Evolutionary conservation across 2,888 invertebrate species (phyloP).

Genomic region (Eupelmus urozonus): DNA sequence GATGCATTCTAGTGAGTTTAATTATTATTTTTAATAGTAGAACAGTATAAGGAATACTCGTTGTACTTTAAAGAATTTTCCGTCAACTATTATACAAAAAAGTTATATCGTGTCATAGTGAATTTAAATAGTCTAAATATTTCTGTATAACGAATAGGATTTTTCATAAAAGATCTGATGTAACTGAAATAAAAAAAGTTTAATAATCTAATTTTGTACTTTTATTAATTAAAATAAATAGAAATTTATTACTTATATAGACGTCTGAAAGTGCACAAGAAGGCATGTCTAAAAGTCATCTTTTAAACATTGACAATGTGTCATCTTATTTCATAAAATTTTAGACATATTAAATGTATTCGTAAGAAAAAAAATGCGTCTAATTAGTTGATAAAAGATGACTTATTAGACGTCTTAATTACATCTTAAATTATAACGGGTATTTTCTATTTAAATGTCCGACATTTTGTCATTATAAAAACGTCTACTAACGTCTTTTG

Average conservation of each 20-base stretch:
- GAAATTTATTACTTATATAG: constrained; percentile 57
- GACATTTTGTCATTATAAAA: constrained; percentile 55
- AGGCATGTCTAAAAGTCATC: constrained; percentile 58
- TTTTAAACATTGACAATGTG: constrained; percentile 45
- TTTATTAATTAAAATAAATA: constrained; percentile 61
- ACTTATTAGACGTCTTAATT: constrained; percentile 53
- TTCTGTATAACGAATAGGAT: constrained; percentile 52
- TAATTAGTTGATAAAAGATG: constrained; percentile 52
- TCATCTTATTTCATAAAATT: constrained; percentile 47
- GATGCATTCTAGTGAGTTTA: constrained; percentile 25
- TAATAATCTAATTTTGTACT: constrained; percentile 61
- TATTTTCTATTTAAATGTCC: constrained; percentile 45
- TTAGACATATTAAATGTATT: constrained; percentile 40
- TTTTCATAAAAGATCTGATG: constrained; percentile 48
- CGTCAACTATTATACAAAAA: constrained; percentile 46
- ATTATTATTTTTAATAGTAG: constrained; percentile 30
- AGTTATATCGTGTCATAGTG: constrained; percentile 20
- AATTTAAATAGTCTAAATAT: constrained; percentile 47
- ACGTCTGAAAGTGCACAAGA: constrained; percentile 58
- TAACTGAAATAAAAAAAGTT: constrained; percentile 53
- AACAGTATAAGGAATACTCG: constrained; percentile 51
- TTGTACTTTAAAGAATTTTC: constrained; percentile 41
- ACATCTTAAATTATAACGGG: constrained; percentile 52
- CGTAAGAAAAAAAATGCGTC: constrained; percentile 47
- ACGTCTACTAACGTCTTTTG: constrained; percentile 48